Conservation (phyloP, 1,140 invertebrate genomes). For the Bradysia coprophila region DNA sequence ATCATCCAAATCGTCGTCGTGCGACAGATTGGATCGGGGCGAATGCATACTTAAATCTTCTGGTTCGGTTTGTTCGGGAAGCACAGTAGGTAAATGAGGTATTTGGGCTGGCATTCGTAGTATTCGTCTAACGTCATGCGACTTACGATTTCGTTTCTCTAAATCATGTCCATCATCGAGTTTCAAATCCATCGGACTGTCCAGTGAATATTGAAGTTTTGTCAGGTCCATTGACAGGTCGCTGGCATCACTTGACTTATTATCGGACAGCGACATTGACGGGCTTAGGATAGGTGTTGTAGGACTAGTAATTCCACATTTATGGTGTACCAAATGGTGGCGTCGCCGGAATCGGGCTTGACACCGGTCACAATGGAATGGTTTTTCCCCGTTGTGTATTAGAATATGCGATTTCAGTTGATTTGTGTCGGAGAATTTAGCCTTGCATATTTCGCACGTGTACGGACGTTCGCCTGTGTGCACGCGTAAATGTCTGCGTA, state of each 20-base stretch:
- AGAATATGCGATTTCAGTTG: conserved; percentile 81
- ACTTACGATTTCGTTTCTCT: conserved; percentile 22
- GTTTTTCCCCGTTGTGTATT: conserved; percentile 79
- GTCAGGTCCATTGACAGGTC: conserved; percentile 17
- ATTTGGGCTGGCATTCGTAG: conserved; percentile 21
- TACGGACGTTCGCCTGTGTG: conserved; percentile 94
- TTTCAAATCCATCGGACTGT: conserved; percentile 13
- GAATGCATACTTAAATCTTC: conserved; percentile 56
- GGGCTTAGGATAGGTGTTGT: conserved; percentile 14
- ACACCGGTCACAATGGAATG: conserved; percentile 62
- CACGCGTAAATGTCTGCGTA: conserved; percentile 79
- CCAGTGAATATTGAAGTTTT: background rate
- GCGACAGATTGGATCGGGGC: conserved; percentile 6
- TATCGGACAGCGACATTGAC: conserved; percentile 13
- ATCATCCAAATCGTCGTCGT: conserved; percentile 20
- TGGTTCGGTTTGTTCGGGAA: conserved; percentile 67
- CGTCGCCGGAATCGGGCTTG: conserved; percentile 57
- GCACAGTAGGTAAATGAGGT: conserved; percentile 17
- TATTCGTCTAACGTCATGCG: conserved; percentile 27
- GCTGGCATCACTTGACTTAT: conserved; percentile 15
- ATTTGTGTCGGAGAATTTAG: conserved; percentile 84
- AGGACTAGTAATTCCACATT: conserved; percentile 40
- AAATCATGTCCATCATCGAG: conserved; percentile 11
- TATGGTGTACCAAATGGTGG: conserved; percentile 72
- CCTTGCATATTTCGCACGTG: conserved; percentile 71